phyloP scores from a whole-genome alignment of 2,888 invertebrate genomes.

The Gasteruption jaculator region DNA sequence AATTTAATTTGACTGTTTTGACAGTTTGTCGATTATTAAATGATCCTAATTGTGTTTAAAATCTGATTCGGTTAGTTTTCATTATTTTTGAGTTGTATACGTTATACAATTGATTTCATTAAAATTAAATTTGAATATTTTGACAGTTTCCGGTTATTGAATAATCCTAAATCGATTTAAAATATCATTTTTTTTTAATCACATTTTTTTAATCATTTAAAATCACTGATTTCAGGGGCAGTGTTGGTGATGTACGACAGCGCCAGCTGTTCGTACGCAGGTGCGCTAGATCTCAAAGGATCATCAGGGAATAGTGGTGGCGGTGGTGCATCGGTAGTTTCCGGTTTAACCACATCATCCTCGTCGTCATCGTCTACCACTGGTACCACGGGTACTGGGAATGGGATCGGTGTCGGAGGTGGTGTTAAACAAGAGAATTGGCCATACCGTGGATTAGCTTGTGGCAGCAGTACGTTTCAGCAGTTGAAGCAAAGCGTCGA shows the following conservation, averaged over 20 bases:
- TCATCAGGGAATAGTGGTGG: constrained; percentile 53
- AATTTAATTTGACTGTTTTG: too few relatives aligned
- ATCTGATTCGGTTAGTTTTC: too few relatives aligned
- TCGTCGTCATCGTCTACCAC: constrained; percentile 50
- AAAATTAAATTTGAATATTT: too few relatives aligned
- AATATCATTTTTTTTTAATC: not conserved
- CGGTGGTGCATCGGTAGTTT: constrained; percentile 53
- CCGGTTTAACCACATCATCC: too few relatives aligned
- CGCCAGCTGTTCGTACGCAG: constrained; percentile 82
- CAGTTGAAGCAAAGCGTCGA: constrained; percentile 87
- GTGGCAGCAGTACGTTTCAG: constrained; percentile 82
- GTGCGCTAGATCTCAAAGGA: constrained; percentile 74
- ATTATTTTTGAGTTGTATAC: too few relatives aligned
- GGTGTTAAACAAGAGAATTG: constrained; percentile 50
- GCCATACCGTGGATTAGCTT: constrained; percentile 65
- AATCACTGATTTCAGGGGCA: constrained; percentile 38
- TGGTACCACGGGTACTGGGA: constrained; percentile 36
- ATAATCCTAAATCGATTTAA: too few relatives aligned
- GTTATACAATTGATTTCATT: too few relatives aligned
- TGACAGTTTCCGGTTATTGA: too few relatives aligned
- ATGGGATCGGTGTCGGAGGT: constrained; percentile 24
- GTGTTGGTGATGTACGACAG: constrained; percentile 80
- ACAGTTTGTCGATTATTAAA: too few relatives aligned
- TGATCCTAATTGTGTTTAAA: too few relatives aligned
- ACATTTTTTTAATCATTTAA: not conserved